These are phyloP conservation scores for Disparrhopalites patrizii DNA, from an alignment of 2,888 invertebrate genomes.

Conservation along the genomic window DNA sequence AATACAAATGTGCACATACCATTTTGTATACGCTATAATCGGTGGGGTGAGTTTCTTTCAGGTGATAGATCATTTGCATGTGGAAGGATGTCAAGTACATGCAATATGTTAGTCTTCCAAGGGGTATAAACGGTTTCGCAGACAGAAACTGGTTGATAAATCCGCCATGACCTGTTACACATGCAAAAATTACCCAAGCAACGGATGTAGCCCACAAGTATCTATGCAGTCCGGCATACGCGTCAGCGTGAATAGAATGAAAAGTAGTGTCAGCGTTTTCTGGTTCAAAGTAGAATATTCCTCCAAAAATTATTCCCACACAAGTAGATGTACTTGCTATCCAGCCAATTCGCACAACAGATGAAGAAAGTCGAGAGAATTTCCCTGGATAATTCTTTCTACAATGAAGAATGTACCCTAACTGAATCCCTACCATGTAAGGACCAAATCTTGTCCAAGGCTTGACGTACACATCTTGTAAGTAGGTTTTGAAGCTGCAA, in stretches of 20 bases:
- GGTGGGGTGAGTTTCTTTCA: constrained; percentile 3
- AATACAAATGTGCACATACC: constrained; percentile 4
- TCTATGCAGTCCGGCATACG: constrained; percentile 44
- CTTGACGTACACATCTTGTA: constrained; percentile 41
- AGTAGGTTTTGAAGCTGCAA: neutral
- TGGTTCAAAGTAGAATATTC: neutral
- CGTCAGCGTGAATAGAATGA: neutral
- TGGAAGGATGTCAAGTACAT: constrained; percentile 32
- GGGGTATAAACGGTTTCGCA: constrained; percentile 36
- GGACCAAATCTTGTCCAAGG: constrained; percentile 47
- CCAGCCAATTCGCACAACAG: constrained; percentile 10
- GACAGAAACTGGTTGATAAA: constrained; percentile 34
- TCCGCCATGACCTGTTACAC: constrained; percentile 46
- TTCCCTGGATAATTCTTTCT: neutral
- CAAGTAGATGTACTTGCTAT: neutral
- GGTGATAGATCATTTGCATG: constrained; percentile 16
- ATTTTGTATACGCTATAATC: constrained; percentile 10
- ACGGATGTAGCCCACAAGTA: constrained; percentile 41
- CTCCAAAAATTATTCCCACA: constrained; percentile 7
- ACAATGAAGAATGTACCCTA: constrained; percentile 42
- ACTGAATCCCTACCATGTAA: constrained; percentile 47
- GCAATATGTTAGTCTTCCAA: constrained; percentile 35
- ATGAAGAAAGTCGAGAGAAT: neutral
- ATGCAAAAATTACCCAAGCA: constrained; percentile 48
- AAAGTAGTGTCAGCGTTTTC: neutral